Base-by-base conservation (phyloP, 1,140 invertebrate species). In the Drosophila repleta region DNA sequence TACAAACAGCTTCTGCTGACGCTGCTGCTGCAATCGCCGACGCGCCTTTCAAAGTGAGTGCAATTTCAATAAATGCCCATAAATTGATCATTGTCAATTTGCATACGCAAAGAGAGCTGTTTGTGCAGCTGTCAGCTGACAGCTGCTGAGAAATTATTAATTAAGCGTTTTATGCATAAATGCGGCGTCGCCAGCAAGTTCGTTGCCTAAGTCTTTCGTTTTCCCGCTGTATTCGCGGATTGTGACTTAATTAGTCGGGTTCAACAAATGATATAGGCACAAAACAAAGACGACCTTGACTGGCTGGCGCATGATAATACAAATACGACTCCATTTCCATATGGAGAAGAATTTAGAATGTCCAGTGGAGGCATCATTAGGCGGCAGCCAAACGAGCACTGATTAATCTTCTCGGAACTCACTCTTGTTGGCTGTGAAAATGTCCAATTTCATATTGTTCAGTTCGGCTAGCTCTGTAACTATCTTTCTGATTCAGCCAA, bases 1-100 rank as follows among this genome's bases (percentile, higher is more conserved):
- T 13, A 55, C 39, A 53, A 61, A 20, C 51, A 63, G 46, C 69
- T 66, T 11, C 39, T 43, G 39, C 39, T 18, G 45, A 6, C 7
- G 41, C 41, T 43, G 79, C 78, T 62, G 62, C 78, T 65, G 72
- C 68, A 68, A 26, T 61, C 45, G 64, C n/a, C 64, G 53, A 61
- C 32, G 32, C 32, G 10, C 1, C 64, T 65, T 69, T 82, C 76
- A 76, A 78, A 88, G 82, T 85, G 82, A 85, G 82, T 85, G 79
- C 61, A 67, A 52, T 66, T 75, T 57, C 41, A 70, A 87, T 82
- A 75, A 81, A 64, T 80, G 62, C 10, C 58, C 73, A 67, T 66
- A 78, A 58, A 63, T 48, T 43, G 21, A 29, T 35, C 48, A 32
- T 55, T 15, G 7, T 3, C 24, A 20, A 53, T 73, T 67, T 61